Conservation (phyloP, 2,888 invertebrate species). For the Patella ulyssiponensis region DNA sequence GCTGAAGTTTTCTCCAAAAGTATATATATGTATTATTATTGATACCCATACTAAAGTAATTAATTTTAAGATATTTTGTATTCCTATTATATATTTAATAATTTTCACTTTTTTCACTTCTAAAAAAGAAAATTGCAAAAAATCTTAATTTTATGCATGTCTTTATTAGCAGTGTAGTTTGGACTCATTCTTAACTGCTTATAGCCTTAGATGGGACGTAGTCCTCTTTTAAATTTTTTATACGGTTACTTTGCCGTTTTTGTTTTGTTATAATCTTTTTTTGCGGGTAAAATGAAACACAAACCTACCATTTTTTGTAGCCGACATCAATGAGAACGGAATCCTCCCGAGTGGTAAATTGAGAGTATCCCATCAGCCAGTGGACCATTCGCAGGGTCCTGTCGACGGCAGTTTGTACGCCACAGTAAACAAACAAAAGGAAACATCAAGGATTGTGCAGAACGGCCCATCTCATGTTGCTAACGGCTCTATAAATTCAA, state of each 20-base stretch:
- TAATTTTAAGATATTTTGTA: too few relatives aligned
- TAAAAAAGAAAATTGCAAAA: too few relatives aligned
- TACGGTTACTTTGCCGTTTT: not conserved
- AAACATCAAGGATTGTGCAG: conserved; percentile 33
- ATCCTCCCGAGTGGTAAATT: conserved; percentile 44
- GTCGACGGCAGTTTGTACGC: conserved; percentile 93
- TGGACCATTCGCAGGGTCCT: conserved; percentile 73
- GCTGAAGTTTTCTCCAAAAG: too few relatives aligned
- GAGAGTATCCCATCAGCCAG: conserved; percentile 31
- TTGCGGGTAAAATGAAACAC: not conserved
- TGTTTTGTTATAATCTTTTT: conserved; percentile 23
- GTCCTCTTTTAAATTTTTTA: too few relatives aligned
- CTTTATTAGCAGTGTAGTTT: too few relatives aligned
- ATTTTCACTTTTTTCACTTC: too few relatives aligned
- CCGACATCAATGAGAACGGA: conserved; percentile 55
- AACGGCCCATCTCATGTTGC: conserved; percentile 55
- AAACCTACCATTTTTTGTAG: conserved; percentile 42
- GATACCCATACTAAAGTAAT: too few relatives aligned
- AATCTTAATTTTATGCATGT: too few relatives aligned
- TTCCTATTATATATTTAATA: too few relatives aligned
- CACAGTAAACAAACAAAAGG: conserved; percentile 72
- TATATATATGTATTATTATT: too few relatives aligned
- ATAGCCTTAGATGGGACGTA: too few relatives aligned
- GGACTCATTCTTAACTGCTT: too few relatives aligned
- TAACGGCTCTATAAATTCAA: conserved; percentile 81